A percentile compares a stretch with the other conserved stretches of the same genome.
Conservation (phyloP, 2,113 vertebrate species). For the Meleagris gallopavo region DNA sequence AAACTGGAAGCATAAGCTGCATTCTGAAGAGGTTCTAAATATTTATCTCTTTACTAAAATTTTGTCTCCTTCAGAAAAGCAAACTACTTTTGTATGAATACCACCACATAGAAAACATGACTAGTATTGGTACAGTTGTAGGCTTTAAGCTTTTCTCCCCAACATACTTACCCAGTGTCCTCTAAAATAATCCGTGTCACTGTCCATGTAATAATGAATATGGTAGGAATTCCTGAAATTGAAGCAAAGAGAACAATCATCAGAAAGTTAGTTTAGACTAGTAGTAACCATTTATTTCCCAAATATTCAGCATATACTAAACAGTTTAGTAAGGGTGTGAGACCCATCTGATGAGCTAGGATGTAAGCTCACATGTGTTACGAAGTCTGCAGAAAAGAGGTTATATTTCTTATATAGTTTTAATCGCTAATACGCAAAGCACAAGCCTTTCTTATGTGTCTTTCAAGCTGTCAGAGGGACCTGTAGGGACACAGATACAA, state of each 20-base stretch:
- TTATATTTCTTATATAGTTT: background rate
- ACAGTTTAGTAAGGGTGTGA: background rate
- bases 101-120: background rate
- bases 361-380: background rate
- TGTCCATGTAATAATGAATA: conserved; percentile 85
- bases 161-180: conserved; percentile 86
- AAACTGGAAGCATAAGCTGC: background rate
- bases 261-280: background rate
- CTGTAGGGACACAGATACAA: background rate
- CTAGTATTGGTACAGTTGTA: background rate
- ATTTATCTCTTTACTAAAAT: background rate
- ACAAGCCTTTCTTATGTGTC: background rate
- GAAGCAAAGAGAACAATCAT: background rate
- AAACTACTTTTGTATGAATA: background rate
- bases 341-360: background rate
- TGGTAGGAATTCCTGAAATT: conserved; percentile 84
- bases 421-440: background rate
- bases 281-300: background rate
- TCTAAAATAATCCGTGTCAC: conserved; percentile 86
- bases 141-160: background rate
- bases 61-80: background rate
- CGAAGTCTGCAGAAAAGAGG: background rate
- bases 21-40: background rate
- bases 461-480: background rate
- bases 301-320: background rate